Percentiles rank a stretch among this genome's conserved stretches.
phyloP scores from a whole-genome alignment of 2,888 invertebrate species.

The Dicycla oo region DNA sequence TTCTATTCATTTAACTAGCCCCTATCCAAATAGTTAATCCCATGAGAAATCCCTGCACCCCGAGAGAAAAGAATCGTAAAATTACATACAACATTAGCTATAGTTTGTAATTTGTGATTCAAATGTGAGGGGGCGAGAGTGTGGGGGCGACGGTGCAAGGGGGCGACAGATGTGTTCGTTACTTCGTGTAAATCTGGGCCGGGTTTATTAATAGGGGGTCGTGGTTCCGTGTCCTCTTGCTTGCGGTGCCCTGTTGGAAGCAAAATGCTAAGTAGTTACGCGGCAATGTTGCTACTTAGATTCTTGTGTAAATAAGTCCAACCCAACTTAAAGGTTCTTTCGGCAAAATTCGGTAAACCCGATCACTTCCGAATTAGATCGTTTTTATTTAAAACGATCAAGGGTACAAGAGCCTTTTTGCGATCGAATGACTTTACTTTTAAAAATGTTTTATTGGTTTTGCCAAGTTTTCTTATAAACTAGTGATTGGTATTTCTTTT shows the following conservation, averaged over 20 bases:
- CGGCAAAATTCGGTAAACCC: not conserved
- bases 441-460: no score
- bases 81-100: conserved; percentile 72
- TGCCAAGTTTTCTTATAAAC: no score
- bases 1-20: conserved; percentile 46
- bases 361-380: not conserved
- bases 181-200: conserved; percentile 52
- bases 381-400: not conserved
- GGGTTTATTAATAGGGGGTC: conserved; percentile 62
- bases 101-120: conserved; percentile 73
- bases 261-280: conserved; percentile 54
- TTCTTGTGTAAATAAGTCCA: not conserved
- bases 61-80: conserved; percentile 64
- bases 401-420: not conserved
- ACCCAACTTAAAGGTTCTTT: not conserved
- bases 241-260: conserved; percentile 45
- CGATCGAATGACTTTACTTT: not conserved
- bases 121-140: conserved; percentile 65
- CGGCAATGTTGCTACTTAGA: conserved; percentile 29
- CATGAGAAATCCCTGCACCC: conserved; percentile 39
- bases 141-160: conserved; percentile 35
- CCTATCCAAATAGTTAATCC: conserved; percentile 50
- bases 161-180: conserved; percentile 69
- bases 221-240: conserved; percentile 18
- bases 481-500: no score